Percentiles rank a stretch among this genome's conserved stretches.
These are phyloP conservation scores for Styela clava DNA, from an alignment of 23 tunicate species.

Conservation along the genomic window DNA sequence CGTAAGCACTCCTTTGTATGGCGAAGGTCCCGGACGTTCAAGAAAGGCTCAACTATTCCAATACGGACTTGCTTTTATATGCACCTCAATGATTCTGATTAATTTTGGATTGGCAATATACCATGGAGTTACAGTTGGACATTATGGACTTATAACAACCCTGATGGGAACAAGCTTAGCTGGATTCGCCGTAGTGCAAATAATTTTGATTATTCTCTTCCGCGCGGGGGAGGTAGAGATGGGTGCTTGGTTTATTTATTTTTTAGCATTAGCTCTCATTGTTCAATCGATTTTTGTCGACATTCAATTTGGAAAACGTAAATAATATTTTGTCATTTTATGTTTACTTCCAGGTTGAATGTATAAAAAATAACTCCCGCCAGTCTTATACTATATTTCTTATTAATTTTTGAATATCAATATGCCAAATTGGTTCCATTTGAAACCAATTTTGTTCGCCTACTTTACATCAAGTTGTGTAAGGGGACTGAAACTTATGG, in stretches of 20 bases:
- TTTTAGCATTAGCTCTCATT: neutral
- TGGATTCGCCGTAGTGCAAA: conserved; percentile 2
- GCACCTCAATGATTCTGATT: neutral
- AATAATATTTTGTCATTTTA: no score
- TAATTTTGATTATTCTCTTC: neutral
- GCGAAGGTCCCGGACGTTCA: neutral
- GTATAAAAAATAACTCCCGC: neutral
- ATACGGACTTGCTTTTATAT: neutral
- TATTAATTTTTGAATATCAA: no score
- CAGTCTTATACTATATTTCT: no score
- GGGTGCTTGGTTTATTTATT: conserved; percentile 17
- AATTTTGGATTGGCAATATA: conserved; percentile 7
- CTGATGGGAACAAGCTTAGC: conserved; percentile 13
- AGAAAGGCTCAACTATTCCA: neutral
- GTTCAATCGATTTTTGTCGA: conserved; percentile 9
- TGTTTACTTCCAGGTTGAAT: no score
- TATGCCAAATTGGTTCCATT: no score
- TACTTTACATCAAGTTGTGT: no score
- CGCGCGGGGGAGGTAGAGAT: conserved; percentile 2
- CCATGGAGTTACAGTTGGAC: neutral
- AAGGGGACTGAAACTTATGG: no score
- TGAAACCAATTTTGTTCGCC: no score
- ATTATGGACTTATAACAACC: neutral
- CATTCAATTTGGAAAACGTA: neutral
- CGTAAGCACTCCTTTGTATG: neutral